These are phyloP conservation scores for Macquaria ambigua DNA, from an alignment of 2,113 vertebrate species.

Conservation along the genomic window DNA sequence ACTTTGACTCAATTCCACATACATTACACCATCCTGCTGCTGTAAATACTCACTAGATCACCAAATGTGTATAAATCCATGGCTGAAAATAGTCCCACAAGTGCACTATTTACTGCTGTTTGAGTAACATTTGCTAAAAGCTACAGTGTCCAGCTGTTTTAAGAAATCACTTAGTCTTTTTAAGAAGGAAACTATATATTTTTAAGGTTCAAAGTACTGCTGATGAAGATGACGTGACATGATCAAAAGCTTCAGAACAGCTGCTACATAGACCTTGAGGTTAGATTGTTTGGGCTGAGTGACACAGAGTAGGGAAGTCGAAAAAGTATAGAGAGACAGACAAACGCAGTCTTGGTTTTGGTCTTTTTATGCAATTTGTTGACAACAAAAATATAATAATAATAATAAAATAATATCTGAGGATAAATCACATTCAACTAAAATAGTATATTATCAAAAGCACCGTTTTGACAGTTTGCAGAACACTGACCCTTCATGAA, in stretches of 20 bases:
- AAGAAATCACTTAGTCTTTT: no score
- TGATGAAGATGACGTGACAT: not conserved
- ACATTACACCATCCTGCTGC: not conserved
- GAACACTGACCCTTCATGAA: not conserved
- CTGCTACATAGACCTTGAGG: not conserved
- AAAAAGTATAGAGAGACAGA: not conserved
- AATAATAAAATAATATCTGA: no score
- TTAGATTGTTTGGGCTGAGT: not conserved
- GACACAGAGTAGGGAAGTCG: not conserved
- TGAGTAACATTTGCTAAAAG: not conserved
- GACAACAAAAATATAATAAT: not conserved
- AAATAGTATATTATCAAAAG: not conserved
- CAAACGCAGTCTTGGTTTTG: no score
- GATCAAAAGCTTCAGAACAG: not conserved
- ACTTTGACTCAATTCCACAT: not conserved
- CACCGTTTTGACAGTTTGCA: not conserved
- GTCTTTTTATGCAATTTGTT: not conserved
- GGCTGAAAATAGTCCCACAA: not conserved
- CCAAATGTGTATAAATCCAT: not conserved
- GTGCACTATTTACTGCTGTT: no score
- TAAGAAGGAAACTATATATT: no score
- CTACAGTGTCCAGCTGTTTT: not conserved
- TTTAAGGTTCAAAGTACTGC: not conserved
- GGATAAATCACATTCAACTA: not conserved
- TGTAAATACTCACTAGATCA: not conserved